phyloP scores from a whole-genome alignment of 2,797 vertebrate species.

The Hydrophis major region DNA sequence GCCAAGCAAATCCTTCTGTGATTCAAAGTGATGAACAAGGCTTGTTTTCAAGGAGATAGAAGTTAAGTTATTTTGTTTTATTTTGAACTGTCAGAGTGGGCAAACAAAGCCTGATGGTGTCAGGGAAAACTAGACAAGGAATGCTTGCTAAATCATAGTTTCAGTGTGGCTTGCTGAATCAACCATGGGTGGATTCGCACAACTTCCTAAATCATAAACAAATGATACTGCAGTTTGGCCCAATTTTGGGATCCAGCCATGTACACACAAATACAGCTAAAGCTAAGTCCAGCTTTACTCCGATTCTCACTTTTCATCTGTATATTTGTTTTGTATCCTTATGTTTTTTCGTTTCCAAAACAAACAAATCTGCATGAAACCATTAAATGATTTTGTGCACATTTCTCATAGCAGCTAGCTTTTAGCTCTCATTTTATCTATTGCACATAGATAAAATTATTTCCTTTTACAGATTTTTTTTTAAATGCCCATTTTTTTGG shows the following conservation, averaged over 20 bases:
- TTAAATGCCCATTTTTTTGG: background rate
- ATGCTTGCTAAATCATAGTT: background rate
- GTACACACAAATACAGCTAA: background rate
- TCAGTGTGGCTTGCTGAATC: background rate
- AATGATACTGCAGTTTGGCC: background rate
- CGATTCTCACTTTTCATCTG: background rate
- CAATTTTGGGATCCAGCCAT: background rate
- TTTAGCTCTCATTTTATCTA: background rate
- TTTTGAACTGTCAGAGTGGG: background rate
- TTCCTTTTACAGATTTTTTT: background rate
- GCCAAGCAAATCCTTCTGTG: background rate
- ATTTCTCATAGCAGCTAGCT: background rate
- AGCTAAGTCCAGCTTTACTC: background rate
- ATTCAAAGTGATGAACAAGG: background rate
- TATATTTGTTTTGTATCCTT: background rate
- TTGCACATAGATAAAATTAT: background rate
- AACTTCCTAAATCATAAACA: background rate
- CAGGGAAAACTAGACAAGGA: background rate
- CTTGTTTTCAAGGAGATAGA: background rate
- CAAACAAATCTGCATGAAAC: background rate
- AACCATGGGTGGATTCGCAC: background rate
- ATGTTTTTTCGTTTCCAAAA: background rate
- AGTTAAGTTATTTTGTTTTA: background rate
- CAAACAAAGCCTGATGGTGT: too few species aligned
- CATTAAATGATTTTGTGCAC: background rate